phyloP scores from a whole-genome alignment of 2,113 vertebrate species.

The Perca flavescens region DNA sequence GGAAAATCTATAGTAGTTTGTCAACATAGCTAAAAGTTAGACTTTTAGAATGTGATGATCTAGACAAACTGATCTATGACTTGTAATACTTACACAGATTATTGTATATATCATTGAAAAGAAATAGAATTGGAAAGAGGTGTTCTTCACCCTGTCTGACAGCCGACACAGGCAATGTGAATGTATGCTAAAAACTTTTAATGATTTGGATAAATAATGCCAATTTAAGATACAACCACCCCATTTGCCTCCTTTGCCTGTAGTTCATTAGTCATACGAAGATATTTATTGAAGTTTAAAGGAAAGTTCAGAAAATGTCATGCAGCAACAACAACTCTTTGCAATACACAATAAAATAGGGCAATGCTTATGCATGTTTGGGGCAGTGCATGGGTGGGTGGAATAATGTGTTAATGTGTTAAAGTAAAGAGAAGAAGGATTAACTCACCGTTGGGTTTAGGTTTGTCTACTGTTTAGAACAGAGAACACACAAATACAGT shows the following conservation, averaged over 20 bases:
- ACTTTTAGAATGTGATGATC: too few species aligned
- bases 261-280: constrained; percentile 6
- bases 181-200: background rate
- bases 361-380: constrained; percentile 22
- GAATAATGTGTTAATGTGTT: background rate
- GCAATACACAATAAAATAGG: constrained; percentile 9
- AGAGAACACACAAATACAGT: constrained; percentile 30
- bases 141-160: background rate
- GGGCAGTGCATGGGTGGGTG: background rate
- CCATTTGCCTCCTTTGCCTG: background rate
- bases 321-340: background rate
- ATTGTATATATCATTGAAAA: background rate
- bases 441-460: constrained; percentile 61
- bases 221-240: background rate
- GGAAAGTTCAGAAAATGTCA: constrained; percentile 22
- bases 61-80: too few species aligned
- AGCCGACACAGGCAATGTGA: too few species aligned
- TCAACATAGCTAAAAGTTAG: too few species aligned
- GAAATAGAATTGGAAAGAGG: background rate
- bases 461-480: background rate
- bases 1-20: background rate
- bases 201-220: background rate
- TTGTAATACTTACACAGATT: background rate
- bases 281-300: background rate
- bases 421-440: background rate